Conservation (phyloP, 2,888 invertebrate genomes). For the Operophtera brumata region DNA sequence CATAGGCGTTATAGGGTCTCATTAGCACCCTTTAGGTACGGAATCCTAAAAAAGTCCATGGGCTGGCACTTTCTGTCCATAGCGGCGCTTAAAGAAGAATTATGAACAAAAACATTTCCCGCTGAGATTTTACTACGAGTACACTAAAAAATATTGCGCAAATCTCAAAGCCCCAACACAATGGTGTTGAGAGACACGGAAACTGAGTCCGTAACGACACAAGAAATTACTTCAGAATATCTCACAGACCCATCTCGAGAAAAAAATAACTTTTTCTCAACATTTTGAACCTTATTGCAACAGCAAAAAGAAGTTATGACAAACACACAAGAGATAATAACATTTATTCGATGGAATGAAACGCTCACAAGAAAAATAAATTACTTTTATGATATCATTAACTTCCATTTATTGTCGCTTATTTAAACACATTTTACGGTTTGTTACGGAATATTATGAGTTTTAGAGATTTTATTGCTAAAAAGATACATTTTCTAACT, state of each 20-base stretch:
- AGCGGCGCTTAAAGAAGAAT: too few relatives aligned
- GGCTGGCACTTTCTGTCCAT: too few relatives aligned
- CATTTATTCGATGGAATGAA: slow-evolving; percentile 38
- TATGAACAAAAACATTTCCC: neutral
- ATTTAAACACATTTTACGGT: slow-evolving; percentile 44
- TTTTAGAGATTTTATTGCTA: neutral
- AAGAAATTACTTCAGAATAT: slow-evolving; percentile 52
- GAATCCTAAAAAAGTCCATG: too few relatives aligned
- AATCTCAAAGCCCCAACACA: slow-evolving; percentile 37
- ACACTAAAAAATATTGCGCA: slow-evolving; percentile 17
- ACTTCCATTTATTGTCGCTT: slow-evolving; percentile 46
- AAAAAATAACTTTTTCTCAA: slow-evolving; percentile 23
- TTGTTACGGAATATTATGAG: slow-evolving; percentile 30
- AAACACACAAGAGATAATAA: slow-evolving; percentile 30
- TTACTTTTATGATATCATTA: slow-evolving; percentile 50
- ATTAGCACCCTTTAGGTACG: too few relatives aligned
- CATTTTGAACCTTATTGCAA: slow-evolving; percentile 33
- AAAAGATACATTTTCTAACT: too few relatives aligned
- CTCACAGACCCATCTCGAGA: slow-evolving; percentile 37
- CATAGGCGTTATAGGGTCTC: too few relatives aligned
- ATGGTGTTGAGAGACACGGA: slow-evolving; percentile 39
- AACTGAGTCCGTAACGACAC: slow-evolving; percentile 45
- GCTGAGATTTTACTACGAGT: slow-evolving; percentile 16
- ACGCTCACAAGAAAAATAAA: slow-evolving; percentile 43
- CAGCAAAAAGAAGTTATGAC: slow-evolving; percentile 25